Evolutionary conservation across 2,888 invertebrate species (phyloP).

Genomic region (Zelleria hepariella): DNA sequence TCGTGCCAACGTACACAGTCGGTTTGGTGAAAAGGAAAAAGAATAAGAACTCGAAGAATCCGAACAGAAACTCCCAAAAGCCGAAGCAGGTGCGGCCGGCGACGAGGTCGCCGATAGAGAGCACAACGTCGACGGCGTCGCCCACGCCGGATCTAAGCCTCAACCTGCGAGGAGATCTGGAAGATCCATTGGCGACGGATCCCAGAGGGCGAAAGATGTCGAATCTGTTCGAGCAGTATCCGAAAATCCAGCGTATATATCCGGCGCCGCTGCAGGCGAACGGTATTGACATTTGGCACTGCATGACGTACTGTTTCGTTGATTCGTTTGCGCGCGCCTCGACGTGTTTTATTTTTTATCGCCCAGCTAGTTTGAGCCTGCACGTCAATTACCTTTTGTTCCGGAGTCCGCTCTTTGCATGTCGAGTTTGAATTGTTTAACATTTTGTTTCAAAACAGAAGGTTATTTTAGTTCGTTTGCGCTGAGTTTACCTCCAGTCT

Average conservation of each 20-base stretch:
- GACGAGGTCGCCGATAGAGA: constrained; percentile 65
- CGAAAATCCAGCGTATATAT: constrained; percentile 83
- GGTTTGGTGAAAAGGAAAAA: constrained; percentile 66
- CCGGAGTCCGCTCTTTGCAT: constrained; percentile 49
- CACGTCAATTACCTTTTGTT: constrained; percentile 53
- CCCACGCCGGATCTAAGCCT: constrained; percentile 50
- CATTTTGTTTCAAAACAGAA: constrained; percentile 36
- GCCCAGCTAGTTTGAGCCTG: constrained; percentile 39
- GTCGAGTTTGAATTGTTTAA: constrained; percentile 45
- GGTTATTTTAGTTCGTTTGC: constrained; percentile 31
- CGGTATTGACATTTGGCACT: constrained; percentile 37
- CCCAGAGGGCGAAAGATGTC: constrained; percentile 74
- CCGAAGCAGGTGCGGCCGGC: constrained; percentile 69
- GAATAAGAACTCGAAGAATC: constrained; percentile 70
- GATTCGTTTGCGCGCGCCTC: constrained; percentile 33
- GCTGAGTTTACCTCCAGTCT: constrained; percentile 14
- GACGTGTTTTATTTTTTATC: constrained; percentile 39
- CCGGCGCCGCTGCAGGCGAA: constrained; percentile 74
- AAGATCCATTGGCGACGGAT: constrained; percentile 54
- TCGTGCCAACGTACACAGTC: constrained; percentile 57
- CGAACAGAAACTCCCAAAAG: constrained; percentile 62
- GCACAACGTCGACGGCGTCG: constrained; percentile 49
- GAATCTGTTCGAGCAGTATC: constrained; percentile 79
- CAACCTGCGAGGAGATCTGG: constrained; percentile 51
- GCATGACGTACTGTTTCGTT: constrained; percentile 30